These are phyloP conservation scores for Uloborus diversus DNA, from an alignment of 1,140 invertebrate species.

Conservation along the genomic window DNA sequence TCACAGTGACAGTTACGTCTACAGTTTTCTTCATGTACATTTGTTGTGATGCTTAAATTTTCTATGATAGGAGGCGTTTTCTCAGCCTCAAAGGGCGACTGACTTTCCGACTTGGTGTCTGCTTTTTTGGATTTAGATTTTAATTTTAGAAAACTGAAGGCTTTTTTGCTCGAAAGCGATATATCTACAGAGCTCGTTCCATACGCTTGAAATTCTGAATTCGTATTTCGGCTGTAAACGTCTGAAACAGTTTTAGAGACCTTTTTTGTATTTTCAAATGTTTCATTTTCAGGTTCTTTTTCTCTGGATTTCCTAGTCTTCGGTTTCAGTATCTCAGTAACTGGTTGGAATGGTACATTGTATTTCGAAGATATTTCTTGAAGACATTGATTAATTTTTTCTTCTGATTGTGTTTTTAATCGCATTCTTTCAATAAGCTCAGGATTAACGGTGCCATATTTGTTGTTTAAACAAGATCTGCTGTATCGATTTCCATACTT, in stretches of 20 bases:
- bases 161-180: background rate
- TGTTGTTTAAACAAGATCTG: background rate
- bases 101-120: too few relatives aligned
- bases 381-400: background rate
- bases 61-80: too few relatives aligned
- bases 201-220: slow-evolving; percentile 6
- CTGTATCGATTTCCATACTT: slow-evolving; percentile 6
- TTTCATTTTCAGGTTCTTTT: background rate
- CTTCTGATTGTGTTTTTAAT: background rate
- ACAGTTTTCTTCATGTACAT: too few relatives aligned
- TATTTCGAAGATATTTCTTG: background rate
- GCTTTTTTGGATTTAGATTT: too few relatives aligned
- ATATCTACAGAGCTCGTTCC: background rate
- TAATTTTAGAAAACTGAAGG: background rate
- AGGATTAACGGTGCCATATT: background rate
- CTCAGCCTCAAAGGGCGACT: too few relatives aligned
- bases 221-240: background rate
- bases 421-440: slow-evolving; percentile 23
- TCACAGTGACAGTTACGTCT: too few relatives aligned
- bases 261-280: background rate
- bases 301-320: too few relatives aligned
- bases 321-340: too few relatives aligned
- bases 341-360: background rate
- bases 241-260: background rate
- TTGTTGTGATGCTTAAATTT: too few relatives aligned